Base-by-base conservation (phyloP, 2,113 vertebrate genomes). In the Azemiops feae region DNA sequence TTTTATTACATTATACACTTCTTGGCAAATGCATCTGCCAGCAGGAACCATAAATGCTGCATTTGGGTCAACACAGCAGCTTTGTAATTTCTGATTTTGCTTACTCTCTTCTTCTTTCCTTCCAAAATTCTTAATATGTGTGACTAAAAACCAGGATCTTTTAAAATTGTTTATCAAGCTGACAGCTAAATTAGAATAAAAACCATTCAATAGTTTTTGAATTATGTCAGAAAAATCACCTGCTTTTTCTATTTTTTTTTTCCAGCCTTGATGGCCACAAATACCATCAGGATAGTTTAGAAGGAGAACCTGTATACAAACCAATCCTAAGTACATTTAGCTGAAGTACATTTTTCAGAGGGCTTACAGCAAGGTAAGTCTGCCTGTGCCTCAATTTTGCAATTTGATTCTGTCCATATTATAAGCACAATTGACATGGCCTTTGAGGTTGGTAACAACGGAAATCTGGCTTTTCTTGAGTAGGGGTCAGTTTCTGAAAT, bases 1-100 rank as follows among this genome's bases (percentile, higher is more conserved):
- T 98, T 98, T 98, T 97, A 98, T 98, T 98, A 97, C 96, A 97
- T 98, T 97, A 98, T 97, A 96, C 95, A 95, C 97, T 98, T 98
- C 96, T 96, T 97, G 97, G 97, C 96, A 98, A 98, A 97, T 97
- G 94, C 96, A 96, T 97, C 97, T 98, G 96, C 97, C 96, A 96
- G 96, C 96, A 97, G 97, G 96, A 97, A 98, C 97, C 97, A 97
- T 93, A 97, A 97, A 96, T 96, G 96, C 95, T 96, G 95, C 95
- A 93, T 97, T 97, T 97, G 94, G 95, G 94, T 90, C 89, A 91
- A 96, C 94, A 94, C 95, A 96, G 96, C 93, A 93, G 60, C 92
- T 97, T 92, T 97, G 93, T 96, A 0, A 30, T 96, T 97, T 97
- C 95, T 97, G 95, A 92, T 81, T 81, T 81, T 81, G 74, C 74